Evolutionary conservation across 2,113 vertebrate species (phyloP).

Genomic region (Asarcornis scutulata): DNA sequence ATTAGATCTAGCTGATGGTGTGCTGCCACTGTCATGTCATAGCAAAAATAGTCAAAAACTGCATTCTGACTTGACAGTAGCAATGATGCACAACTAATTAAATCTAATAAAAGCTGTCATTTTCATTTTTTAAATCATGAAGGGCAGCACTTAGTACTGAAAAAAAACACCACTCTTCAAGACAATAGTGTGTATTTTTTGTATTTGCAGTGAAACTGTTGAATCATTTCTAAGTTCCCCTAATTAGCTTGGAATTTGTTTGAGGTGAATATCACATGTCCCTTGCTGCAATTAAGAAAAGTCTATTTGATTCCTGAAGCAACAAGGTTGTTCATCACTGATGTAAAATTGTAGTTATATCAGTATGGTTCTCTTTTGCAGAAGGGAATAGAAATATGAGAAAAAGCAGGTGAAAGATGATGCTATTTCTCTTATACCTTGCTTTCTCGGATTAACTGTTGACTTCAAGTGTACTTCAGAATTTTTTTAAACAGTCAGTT

Average conservation of each 20-base stretch:
- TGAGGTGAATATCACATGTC: neutral
- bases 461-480: neutral
- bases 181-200: neutral
- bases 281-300: neutral
- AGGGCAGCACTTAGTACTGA: neutral
- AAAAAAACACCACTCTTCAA: neutral
- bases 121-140: neutral
- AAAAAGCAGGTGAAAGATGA: neutral
- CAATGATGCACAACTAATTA: slow-evolving; percentile 27
- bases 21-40: neutral
- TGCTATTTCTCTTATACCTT: neutral
- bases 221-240: neutral
- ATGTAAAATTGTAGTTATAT: neutral
- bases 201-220: neutral
- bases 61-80: neutral
- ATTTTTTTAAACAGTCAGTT: neutral
- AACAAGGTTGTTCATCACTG: neutral
- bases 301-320: neutral
- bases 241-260: neutral
- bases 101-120: slow-evolving; percentile 1
- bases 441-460: neutral
- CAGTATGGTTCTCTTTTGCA: neutral
- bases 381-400: neutral
- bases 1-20: neutral
- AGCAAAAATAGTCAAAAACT: slow-evolving; percentile 28